Evolutionary conservation across 2,797 vertebrate species (phyloP).

Genomic region (Oceanodroma leucorhoa): DNA sequence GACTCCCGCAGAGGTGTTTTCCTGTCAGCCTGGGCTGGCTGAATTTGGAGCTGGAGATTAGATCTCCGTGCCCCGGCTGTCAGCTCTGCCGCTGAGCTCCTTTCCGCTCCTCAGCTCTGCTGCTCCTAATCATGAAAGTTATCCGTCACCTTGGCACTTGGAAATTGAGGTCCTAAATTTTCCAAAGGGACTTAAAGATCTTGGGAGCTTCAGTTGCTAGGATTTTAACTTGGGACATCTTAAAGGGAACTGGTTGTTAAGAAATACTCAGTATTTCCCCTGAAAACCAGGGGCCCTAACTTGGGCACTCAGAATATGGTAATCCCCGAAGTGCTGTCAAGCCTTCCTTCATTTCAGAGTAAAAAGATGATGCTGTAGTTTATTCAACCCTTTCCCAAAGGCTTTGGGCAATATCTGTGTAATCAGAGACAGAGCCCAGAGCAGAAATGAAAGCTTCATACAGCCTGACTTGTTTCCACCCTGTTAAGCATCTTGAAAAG

Average conservation of each 20-base stretch:
- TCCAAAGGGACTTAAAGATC: neutral
- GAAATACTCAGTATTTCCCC: neutral
- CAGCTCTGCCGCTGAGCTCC: neutral
- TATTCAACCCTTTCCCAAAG: neutral
- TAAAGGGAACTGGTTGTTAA: neutral
- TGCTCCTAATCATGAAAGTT: neutral
- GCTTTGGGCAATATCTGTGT: conserved; percentile 30
- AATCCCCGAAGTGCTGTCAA: neutral
- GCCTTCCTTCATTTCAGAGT: neutral
- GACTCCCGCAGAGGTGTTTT: neutral
- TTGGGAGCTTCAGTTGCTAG: neutral
- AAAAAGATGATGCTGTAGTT: neutral
- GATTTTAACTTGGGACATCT: neutral
- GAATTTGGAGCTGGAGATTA: neutral
- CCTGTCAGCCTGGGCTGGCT: neutral
- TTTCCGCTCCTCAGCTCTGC: neutral
- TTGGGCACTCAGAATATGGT: neutral
- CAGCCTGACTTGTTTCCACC: conserved; percentile 21
- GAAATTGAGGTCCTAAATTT: neutral
- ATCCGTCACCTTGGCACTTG: neutral
- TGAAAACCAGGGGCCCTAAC: neutral
- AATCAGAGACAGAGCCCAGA: conserved; percentile 20
- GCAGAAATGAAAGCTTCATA: conserved; percentile 44
- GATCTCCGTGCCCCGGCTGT: neutral
- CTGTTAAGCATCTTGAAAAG: conserved; percentile 24